These are phyloP conservation scores for Gobionotothen gibberifrons DNA, from an alignment of 2,797 vertebrate species.

Conservation along the genomic window DNA sequence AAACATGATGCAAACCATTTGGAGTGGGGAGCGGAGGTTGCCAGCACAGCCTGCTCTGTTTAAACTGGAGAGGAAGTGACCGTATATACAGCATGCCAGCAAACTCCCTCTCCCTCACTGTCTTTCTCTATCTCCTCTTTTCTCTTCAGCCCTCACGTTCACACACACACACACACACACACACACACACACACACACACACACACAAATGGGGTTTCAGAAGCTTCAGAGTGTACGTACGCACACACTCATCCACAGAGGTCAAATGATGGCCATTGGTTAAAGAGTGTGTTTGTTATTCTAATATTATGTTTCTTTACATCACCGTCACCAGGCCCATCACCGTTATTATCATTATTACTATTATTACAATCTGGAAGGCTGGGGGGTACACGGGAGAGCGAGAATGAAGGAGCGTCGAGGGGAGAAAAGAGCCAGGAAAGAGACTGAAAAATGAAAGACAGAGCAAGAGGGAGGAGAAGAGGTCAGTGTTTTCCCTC, in stretches of 20 bases:
- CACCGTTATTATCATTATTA: slow-evolving; percentile 86
- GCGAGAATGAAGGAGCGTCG: slow-evolving; percentile 85
- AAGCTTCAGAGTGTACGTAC: slow-evolving; percentile 46
- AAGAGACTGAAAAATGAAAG: slow-evolving; percentile 92
- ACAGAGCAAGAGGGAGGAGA: slow-evolving; percentile 93
- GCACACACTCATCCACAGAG: slow-evolving; percentile 75
- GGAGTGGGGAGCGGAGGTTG: slow-evolving; percentile 93
- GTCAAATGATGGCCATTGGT: slow-evolving; percentile 84
- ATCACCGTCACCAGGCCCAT: slow-evolving; percentile 82
- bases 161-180: slow-evolving; percentile 31
- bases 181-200: no score
- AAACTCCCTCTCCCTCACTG: slow-evolving; percentile 81
- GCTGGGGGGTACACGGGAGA: slow-evolving; percentile 77
- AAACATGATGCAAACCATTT: slow-evolving; percentile 99
- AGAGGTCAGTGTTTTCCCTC: slow-evolving; percentile 99
- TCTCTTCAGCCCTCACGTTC: slow-evolving; percentile 46
- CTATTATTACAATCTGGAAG: slow-evolving; percentile 86
- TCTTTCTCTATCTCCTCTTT: slow-evolving; percentile 73
- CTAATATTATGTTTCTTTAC: slow-evolving; percentile 89
- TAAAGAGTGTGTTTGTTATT: slow-evolving; percentile 88
- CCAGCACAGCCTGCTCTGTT: slow-evolving; percentile 99
- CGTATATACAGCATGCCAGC: slow-evolving; percentile 98
- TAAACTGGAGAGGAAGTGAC: slow-evolving; percentile 99
- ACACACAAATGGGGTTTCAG: slow-evolving; percentile 41
- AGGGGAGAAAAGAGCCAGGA: slow-evolving; percentile 75